Conservation (phyloP, 2,113 vertebrate genomes). For the Hyperopisus bebe region DNA sequence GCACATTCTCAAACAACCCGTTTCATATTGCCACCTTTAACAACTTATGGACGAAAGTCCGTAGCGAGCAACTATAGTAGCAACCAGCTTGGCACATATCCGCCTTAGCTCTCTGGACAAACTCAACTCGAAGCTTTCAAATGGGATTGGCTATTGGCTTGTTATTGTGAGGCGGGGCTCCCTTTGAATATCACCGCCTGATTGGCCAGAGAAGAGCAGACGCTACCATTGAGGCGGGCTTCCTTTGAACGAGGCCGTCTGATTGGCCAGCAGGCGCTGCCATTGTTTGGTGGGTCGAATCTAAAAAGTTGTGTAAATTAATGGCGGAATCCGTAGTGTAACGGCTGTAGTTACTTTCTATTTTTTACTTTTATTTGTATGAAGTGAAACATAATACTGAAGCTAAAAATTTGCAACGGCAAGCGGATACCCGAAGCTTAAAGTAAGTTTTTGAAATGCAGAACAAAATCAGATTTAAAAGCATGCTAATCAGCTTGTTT, state of each 20-base stretch:
- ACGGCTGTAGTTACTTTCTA: background rate
- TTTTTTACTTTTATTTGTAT: background rate
- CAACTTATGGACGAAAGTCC: background rate
- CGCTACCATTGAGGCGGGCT: background rate
- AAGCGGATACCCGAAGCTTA: background rate
- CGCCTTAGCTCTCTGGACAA: background rate
- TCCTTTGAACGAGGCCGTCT: constrained; percentile 54
- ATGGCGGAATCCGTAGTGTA: constrained; percentile 23
- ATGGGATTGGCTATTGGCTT: constrained; percentile 48
- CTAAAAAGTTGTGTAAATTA: constrained; percentile 8
- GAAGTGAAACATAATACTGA: background rate
- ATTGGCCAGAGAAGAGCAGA: constrained; percentile 48
- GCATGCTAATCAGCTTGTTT: background rate
- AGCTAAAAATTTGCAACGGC: background rate
- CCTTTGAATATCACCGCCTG: constrained; percentile 54
- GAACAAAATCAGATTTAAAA: background rate
- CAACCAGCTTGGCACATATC: background rate
- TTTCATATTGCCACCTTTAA: background rate
- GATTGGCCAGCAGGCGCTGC: constrained; percentile 48
- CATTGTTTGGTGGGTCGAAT: constrained; percentile 20
- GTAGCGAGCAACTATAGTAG: background rate
- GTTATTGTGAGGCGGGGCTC: constrained; percentile 38
- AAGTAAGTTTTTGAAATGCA: constrained; percentile 6
- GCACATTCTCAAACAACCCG: background rate
- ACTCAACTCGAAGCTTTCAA: constrained; percentile 47